Conservation (phyloP, 2,797 vertebrate species). For the Channallabes apus region DNA sequence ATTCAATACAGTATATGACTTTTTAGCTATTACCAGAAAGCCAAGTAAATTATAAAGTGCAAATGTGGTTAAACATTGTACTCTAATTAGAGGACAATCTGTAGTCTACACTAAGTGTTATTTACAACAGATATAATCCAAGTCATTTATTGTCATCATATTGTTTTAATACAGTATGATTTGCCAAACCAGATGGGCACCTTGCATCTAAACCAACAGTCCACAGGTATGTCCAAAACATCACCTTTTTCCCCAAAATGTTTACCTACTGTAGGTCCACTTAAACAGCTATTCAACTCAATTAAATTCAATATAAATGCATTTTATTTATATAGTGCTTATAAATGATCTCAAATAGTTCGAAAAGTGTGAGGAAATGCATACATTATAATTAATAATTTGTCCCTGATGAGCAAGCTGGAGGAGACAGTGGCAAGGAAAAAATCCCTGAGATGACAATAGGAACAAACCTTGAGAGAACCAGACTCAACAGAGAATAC, state of each 20-base stretch:
- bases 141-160: background rate
- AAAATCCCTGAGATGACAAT: too few relatives aligned
- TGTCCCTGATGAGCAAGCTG: too few relatives aligned
- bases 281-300: too few relatives aligned
- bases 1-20: background rate
- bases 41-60: background rate
- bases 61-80: background rate
- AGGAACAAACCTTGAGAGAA: too few relatives aligned
- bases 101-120: background rate
- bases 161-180: constrained; percentile 56
- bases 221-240: constrained; percentile 59
- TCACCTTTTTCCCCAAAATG: background rate
- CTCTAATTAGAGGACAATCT: background rate
- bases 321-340: too few relatives aligned
- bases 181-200: constrained; percentile 60
- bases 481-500: too few relatives aligned
- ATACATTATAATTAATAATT: too few relatives aligned
- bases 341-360: too few relatives aligned
- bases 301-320: too few relatives aligned
- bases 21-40: background rate
- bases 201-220: constrained; percentile 59
- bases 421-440: too few relatives aligned
- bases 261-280: background rate
- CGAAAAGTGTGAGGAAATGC: too few relatives aligned
- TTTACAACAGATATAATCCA: background rate